Evolutionary conservation across 2,113 vertebrate species (phyloP).

Genomic region (Labeo catla): DNA sequence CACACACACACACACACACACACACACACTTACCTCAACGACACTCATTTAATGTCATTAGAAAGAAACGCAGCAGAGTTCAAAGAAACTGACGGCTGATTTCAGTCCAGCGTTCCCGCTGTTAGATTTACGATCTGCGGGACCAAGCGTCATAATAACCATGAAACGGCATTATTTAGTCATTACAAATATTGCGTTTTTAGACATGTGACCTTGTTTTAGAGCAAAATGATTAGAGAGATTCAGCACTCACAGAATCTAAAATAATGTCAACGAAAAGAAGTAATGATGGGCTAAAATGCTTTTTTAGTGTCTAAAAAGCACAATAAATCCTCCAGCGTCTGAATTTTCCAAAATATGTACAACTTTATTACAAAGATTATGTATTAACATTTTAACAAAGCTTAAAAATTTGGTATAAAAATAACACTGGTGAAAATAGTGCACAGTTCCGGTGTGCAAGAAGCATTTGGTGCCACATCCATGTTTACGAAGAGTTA

Average conservation of each 20-base stretch:
- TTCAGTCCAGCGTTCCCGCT: neutral
- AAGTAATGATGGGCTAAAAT: too few species aligned
- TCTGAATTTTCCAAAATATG: conserved; percentile 58
- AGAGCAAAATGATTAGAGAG: neutral
- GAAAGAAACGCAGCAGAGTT: neutral
- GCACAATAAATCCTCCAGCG: too few species aligned
- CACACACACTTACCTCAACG: neutral
- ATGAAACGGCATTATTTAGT: neutral
- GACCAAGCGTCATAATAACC: neutral
- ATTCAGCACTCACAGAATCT: neutral
- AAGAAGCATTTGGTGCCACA: neutral
- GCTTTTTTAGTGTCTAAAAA: too few species aligned
- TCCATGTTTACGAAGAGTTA: conserved; percentile 12
- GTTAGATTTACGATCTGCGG: neutral
- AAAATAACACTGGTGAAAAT: conserved; percentile 44
- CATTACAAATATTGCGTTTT: neutral
- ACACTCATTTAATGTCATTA: neutral
- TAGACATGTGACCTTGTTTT: neutral
- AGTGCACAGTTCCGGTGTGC: conserved; percentile 21
- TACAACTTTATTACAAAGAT: conserved; percentile 78
- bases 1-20: neutral
- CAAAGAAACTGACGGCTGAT: neutral
- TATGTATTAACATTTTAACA: conserved; percentile 69
- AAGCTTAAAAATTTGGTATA: conserved; percentile 58
- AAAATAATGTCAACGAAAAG: too few species aligned